These are phyloP conservation scores for Campoletis raptor DNA, from an alignment of 2,888 invertebrate genomes.

Conservation along the genomic window DNA sequence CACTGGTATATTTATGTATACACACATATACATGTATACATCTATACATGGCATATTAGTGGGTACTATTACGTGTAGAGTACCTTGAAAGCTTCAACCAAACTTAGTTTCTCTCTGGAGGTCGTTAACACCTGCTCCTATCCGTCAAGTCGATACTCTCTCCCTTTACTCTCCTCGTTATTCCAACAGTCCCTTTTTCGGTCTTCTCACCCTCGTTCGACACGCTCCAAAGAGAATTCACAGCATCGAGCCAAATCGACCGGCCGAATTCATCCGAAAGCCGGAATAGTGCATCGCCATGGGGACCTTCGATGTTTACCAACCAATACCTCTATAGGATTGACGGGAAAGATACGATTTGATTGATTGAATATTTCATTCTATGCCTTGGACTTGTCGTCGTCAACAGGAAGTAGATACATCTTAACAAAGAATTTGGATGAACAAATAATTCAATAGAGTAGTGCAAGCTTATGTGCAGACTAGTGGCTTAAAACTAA, in stretches of 20 bases:
- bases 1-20: background rate
- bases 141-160: constrained; percentile 74
- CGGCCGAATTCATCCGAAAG: constrained; percentile 41
- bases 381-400: background rate
- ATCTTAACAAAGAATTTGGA: background rate
- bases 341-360: constrained; percentile 7
- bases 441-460: too few species aligned
- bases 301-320: constrained; percentile 62
- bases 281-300: constrained; percentile 34
- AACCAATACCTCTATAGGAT: constrained; percentile 75
- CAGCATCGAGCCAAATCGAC: constrained; percentile 38
- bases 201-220: constrained; percentile 37
- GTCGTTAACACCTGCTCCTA: constrained; percentile 81
- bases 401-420: background rate
- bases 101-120: constrained; percentile 68
- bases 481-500: background rate
- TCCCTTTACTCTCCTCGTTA: constrained; percentile 31
- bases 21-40: background rate
- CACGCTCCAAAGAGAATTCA: constrained; percentile 26
- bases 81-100: constrained; percentile 43
- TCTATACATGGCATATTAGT: constrained; percentile 17
- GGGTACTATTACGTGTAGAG: constrained; percentile 37
- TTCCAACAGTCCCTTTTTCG: constrained; percentile 44
- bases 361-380: background rate
- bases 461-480: background rate